Evolutionary conservation across 2,888 invertebrate species (phyloP), one percentile per base, ranked within the genome.

Genomic region (Chrysopilus asiliformis): DNA sequence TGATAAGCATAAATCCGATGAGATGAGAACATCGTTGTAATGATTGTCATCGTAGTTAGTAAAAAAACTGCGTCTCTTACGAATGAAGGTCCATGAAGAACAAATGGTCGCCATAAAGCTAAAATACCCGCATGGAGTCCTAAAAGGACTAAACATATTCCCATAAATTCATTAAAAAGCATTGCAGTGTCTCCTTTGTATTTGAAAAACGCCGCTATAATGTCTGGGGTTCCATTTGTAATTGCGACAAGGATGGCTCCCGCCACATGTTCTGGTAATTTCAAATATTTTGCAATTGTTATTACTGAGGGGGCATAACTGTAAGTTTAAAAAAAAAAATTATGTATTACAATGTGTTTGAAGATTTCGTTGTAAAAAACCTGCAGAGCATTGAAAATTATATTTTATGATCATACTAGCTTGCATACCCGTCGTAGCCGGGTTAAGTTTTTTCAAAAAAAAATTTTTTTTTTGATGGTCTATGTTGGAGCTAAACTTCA

Each of bases 241-340:
- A 26, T n/a, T 10, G 26, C 20, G 8, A 38, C 32, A 10, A 32
- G 12, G 4, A 38, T 13, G n/a, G 32, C 8, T 4, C 38, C 38
- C 2, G 38, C 32, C 10, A 22, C 22, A 16, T 28, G 17, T 12
- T 38, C 32, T 12, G 32, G 32, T 7, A 38, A 27, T 22, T 17
- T 26, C 4, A 38, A 12, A 12, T 5, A 22, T 12, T 32, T 17
- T 7, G 38, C 18, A 15, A 15, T 14, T n/a, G 38, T 29, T 9
- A 38, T 16, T 8, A 38, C 27, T 12, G 14, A n/a, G 2, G 38
- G 38, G 7, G 38, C 32, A 26, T 32, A 16, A 10, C 38, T 38
- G 25, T 13, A 36, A 36, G 6, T 19, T 19, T 22, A 36, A 6
- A 34, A 32, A 22, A 22, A 32, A 12, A 22, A 22, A 32, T 13